A percentile compares a stretch with the other conserved stretches of the same genome.
Conservation (phyloP, 2,797 vertebrate genomes). For the Furcifer pardalis region DNA sequence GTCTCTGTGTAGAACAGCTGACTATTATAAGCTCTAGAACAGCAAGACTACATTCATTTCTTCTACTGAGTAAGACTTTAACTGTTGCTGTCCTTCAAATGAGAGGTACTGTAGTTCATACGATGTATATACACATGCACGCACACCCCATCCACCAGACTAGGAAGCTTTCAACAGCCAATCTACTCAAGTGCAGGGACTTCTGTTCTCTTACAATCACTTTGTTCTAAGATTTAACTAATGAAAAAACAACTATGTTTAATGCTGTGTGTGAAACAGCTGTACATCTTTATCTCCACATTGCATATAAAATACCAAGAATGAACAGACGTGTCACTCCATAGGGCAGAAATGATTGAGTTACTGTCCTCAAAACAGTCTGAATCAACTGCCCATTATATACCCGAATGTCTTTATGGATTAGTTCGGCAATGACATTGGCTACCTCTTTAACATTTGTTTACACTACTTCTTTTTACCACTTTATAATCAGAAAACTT, state of each 20-base stretch:
- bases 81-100: conserved; percentile 16
- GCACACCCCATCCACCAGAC: background rate
- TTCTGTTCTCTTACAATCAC: conserved; percentile 1
- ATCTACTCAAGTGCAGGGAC: background rate
- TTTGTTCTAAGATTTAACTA: conserved; percentile 2
- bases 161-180: conserved; percentile 27
- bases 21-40: background rate
- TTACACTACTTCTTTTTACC: background rate
- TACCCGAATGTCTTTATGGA: background rate
- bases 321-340: conserved; percentile 64
- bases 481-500: background rate
- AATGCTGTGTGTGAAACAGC: conserved; percentile 44
- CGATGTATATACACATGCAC: too few relatives aligned
- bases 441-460: background rate
- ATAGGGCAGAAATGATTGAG: conserved; percentile 37
- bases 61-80: background rate
- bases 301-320: conserved; percentile 3
- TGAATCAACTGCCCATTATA: background rate
- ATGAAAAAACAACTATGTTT: fast-evolving
- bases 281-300: conserved; percentile 56
- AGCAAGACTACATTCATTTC: background rate
- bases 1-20: background rate
- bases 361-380: conserved; percentile 46
- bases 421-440: background rate
- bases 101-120: background rate